These are phyloP conservation scores for Synanthedon tipuliformis DNA, from an alignment of 2,888 invertebrate genomes.

Conservation along the genomic window DNA sequence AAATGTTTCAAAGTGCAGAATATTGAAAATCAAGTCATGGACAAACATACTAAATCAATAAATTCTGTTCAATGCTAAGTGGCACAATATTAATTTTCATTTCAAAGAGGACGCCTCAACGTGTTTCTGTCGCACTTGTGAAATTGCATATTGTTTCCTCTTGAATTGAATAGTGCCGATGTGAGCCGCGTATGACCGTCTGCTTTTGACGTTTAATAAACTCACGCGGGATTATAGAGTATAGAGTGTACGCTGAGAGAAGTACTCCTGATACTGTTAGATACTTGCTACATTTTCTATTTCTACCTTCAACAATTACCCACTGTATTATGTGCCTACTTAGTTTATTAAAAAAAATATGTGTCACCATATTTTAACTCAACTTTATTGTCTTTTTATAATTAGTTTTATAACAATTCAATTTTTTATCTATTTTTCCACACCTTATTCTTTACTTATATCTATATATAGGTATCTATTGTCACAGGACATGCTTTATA, in stretches of 20 bases:
- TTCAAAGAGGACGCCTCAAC: slow-evolving; percentile 4
- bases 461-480: too few relatives aligned
- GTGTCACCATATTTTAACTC: too few relatives aligned
- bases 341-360: too few relatives aligned
- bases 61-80: background rate
- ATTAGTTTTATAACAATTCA: too few relatives aligned
- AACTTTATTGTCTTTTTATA: too few relatives aligned
- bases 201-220: slow-evolving; percentile 50
- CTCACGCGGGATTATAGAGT: slow-evolving; percentile 9
- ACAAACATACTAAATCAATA: slow-evolving; percentile 1
- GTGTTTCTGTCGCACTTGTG: slow-evolving; percentile 27
- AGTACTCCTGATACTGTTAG: background rate
- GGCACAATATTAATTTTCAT: slow-evolving; percentile 1
- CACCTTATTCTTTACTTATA: too few relatives aligned
- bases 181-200: slow-evolving; percentile 23
- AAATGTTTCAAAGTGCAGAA: too few relatives aligned
- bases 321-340: too few relatives aligned
- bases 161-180: slow-evolving; percentile 23
- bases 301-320: too few relatives aligned
- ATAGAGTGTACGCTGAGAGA: background rate
- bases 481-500: too few relatives aligned
- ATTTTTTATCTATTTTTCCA: too few relatives aligned
- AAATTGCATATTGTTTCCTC: slow-evolving; percentile 27
- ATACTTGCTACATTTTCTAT: background rate
- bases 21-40: background rate